These are phyloP conservation scores for Trematomus bernacchii DNA, from an alignment of 2,797 vertebrate species.

Conservation along the genomic window DNA sequence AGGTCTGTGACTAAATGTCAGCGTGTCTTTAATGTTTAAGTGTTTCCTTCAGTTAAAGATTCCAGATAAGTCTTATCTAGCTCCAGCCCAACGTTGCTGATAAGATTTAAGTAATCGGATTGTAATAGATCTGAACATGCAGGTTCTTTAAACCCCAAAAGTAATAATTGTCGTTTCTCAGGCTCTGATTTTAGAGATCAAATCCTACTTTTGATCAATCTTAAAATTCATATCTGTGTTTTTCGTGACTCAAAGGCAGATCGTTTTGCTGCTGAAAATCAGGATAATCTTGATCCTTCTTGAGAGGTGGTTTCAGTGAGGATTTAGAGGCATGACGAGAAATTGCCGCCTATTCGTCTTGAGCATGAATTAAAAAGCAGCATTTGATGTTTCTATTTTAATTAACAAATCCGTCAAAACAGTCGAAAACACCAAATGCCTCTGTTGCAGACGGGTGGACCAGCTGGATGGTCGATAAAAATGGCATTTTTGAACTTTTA, in stretches of 20 bases:
- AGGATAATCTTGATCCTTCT: conserved; percentile 64
- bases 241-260: conserved; percentile 50
- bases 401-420: conserved; percentile 44
- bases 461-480: conserved; percentile 37
- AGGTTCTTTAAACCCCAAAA: conserved; percentile 28
- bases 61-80: conserved; percentile 39
- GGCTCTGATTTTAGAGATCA: conserved; percentile 57
- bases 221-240: conserved; percentile 44
- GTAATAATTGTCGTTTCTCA: conserved; percentile 24
- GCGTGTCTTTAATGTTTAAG: conserved; percentile 28
- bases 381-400: conserved; percentile 49
- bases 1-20: conserved; percentile 12
- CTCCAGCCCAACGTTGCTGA: conserved; percentile 40
- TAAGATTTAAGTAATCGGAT: conserved; percentile 49
- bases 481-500: conserved; percentile 5
- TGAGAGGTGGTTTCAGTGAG: conserved; percentile 51
- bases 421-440: conserved; percentile 11
- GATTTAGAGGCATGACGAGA: conserved; percentile 50
- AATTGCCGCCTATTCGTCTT: conserved; percentile 32
- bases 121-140: conserved; percentile 36
- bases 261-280: conserved; percentile 44
- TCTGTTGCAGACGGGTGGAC: conserved; percentile 31
- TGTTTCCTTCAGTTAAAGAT: conserved; percentile 47
- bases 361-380: conserved; percentile 29
- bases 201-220: conserved; percentile 46